These are phyloP conservation scores for Mesorhabditis spiculigera DNA, from an alignment of 2,888 invertebrate genomes.

Conservation along the genomic window DNA sequence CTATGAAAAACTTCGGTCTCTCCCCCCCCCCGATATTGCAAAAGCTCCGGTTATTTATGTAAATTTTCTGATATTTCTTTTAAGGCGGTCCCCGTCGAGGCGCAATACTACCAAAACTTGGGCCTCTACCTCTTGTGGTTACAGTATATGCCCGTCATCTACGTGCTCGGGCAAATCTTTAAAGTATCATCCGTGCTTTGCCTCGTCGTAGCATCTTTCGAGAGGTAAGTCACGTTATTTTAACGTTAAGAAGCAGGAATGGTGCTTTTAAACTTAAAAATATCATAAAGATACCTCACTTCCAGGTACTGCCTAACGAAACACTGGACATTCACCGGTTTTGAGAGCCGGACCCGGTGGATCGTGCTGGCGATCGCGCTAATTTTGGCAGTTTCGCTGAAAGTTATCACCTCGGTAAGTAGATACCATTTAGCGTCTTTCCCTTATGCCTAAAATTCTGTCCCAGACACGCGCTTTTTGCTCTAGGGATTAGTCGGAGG, in stretches of 20 bases:
- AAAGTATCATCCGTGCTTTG: constrained; percentile 55
- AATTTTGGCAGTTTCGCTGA: constrained; percentile 40
- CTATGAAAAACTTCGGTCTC: too few relatives aligned
- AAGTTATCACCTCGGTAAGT: constrained; percentile 44
- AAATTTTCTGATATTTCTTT: constrained; percentile 9
- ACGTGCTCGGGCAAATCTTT: constrained; percentile 49
- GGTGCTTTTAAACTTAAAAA: neutral
- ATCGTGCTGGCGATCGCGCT: constrained; percentile 40
- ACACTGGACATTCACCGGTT: constrained; percentile 57
- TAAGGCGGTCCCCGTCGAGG: constrained; percentile 49
- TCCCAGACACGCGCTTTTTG: too few relatives aligned
- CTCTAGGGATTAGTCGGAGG: too few relatives aligned
- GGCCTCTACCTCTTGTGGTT: constrained; percentile 44
- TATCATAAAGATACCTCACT: neutral
- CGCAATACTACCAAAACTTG: constrained; percentile 42
- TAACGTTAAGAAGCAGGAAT: too few relatives aligned
- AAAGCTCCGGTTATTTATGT: too few relatives aligned
- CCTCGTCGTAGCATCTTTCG: constrained; percentile 53
- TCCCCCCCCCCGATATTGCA: too few relatives aligned
- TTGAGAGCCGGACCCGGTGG: constrained; percentile 52
- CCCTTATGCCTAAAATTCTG: too few relatives aligned
- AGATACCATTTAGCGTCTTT: too few relatives aligned
- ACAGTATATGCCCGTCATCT: constrained; percentile 25
- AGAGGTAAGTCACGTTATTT: constrained; percentile 27
- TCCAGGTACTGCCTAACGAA: constrained; percentile 44